Evolutionary conservation across 2,113 vertebrate species (phyloP).

Genomic region (Pteropus alecto): DNA sequence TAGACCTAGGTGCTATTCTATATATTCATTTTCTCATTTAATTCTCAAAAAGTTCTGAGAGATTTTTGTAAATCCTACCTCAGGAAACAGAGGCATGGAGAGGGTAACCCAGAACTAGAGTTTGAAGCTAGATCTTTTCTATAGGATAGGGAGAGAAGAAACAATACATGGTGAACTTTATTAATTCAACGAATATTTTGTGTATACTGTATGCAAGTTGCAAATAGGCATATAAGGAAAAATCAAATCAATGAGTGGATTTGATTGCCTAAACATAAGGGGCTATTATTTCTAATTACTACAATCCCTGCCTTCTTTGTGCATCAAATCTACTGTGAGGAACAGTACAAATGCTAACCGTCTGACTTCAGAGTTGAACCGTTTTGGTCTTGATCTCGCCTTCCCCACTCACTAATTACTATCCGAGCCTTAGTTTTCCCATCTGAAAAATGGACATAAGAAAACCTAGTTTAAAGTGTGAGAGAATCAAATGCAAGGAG

Average conservation of each 20-base stretch:
- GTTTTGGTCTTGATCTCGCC: background rate
- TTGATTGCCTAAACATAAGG: background rate
- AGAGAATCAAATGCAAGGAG: background rate
- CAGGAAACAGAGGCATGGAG: background rate
- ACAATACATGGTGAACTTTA: background rate
- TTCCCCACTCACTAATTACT: background rate
- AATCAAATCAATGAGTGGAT: background rate
- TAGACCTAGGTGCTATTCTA: too few relatives aligned
- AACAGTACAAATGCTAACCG: background rate
- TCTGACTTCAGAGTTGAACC: background rate
- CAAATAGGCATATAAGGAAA: background rate
- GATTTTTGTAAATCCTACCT: background rate
- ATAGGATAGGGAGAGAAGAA: background rate
- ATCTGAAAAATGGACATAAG: slow-evolving; percentile 2
- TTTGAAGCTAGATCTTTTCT: background rate
- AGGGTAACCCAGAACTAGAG: background rate
- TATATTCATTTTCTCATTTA: background rate
- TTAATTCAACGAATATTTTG: background rate
- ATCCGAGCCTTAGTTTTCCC: background rate
- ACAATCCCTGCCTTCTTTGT: background rate
- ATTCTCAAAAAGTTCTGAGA: background rate
- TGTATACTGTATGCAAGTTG: background rate
- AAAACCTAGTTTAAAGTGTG: background rate
- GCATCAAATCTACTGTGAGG: background rate
- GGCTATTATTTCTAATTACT: background rate